Conservation (phyloP, 2,113 vertebrate genomes). For the Melanerpes aurifrons region DNA sequence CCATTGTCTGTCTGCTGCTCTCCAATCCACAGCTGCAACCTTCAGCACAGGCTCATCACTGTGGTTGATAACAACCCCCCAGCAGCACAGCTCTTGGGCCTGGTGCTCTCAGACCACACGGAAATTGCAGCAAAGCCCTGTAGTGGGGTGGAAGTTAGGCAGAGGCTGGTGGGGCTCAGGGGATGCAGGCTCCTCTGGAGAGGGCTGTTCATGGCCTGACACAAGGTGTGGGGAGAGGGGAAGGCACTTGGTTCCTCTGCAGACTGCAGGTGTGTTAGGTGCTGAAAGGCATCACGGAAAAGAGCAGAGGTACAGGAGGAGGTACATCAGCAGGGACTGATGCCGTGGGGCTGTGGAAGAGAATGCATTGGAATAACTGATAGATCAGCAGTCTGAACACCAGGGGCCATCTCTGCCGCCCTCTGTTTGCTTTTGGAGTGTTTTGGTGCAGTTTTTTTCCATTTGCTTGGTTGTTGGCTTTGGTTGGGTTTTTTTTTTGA, state of each 20-base stretch:
- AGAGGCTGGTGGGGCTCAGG: background rate
- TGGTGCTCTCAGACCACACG: background rate
- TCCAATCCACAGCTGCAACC: background rate
- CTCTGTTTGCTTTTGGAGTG: background rate
- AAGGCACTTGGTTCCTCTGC: background rate
- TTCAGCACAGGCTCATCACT: background rate
- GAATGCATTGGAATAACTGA: no score
- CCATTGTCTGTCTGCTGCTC: background rate
- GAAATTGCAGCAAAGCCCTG: background rate
- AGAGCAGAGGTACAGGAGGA: no score
- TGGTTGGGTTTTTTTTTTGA: background rate
- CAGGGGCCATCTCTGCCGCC: background rate
- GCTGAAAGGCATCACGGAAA: background rate
- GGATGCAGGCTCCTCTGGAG: background rate
- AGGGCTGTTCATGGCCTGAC: background rate
- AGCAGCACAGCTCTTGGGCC: background rate
- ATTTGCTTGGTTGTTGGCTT: background rate
- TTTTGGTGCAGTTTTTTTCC: background rate
- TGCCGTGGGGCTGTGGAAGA: no score
- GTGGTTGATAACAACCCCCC: background rate
- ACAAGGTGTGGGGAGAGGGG: background rate
- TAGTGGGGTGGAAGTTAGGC: background rate
- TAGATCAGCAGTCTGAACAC: background rate
- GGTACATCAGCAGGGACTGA: no score
- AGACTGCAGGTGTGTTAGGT: background rate